Percentiles rank a stretch among this genome's conserved stretches.
These are phyloP conservation scores for Lasioglossum lativentre DNA, from an alignment of 2,888 invertebrate species.

Conservation along the genomic window DNA sequence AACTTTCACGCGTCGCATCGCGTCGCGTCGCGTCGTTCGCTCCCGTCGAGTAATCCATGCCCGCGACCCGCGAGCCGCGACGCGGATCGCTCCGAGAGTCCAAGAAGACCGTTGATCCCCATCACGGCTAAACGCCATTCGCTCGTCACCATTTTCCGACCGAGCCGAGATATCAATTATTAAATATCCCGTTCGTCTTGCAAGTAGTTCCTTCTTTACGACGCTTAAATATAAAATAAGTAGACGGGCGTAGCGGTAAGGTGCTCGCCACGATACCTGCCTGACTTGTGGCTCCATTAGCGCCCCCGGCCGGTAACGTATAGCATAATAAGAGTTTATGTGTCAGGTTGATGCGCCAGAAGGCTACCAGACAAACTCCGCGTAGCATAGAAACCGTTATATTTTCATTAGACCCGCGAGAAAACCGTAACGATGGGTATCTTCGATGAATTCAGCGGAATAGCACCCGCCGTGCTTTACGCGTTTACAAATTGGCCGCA, in stretches of 20 bases:
- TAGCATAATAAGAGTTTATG: constrained; percentile 85
- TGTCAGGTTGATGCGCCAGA: constrained; percentile 84
- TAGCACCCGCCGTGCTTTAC: constrained; percentile 45
- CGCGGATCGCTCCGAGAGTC: background rate
- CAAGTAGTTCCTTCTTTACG: constrained; percentile 84
- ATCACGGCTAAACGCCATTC: constrained; percentile 65
- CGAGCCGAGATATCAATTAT: constrained; percentile 77
- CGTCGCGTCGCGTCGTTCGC: background rate
- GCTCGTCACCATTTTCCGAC: constrained; percentile 47
- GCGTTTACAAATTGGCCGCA: background rate
- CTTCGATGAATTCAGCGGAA: constrained; percentile 79
- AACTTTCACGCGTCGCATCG: background rate
- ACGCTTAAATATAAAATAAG: constrained; percentile 84
- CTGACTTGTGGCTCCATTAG: constrained; percentile 85
- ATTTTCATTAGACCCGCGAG: constrained; percentile 82
- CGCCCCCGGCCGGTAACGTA: constrained; percentile 82
- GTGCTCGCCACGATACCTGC: constrained; percentile 80
- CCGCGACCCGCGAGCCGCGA: background rate
- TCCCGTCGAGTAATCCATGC: background rate
- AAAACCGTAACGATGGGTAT: constrained; percentile 75
- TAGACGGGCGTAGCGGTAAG: constrained; percentile 78
- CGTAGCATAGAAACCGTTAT: constrained; percentile 83
- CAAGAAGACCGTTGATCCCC: constrained; percentile 33
- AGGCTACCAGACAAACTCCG: constrained; percentile 83
- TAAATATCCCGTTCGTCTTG: constrained; percentile 81